Evolutionary conservation across 30 jellyfish, hydroid and myxozoan species (phyloP), one percentile per base, ranked within the genome.

Genomic region (Pelagia noctiluca): DNA sequence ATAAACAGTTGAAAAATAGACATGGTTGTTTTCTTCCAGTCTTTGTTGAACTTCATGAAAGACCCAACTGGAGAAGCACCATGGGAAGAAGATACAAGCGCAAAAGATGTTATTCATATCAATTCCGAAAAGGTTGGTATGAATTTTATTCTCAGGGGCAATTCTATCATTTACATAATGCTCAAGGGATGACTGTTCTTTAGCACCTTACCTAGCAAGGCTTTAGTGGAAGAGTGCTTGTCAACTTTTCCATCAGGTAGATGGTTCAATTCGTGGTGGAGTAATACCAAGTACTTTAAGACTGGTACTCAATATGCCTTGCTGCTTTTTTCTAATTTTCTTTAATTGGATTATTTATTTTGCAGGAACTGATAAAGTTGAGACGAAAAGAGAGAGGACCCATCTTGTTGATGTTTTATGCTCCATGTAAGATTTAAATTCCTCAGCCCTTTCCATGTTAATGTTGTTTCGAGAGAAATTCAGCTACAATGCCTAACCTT

Each of bases 31-130:
- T 49, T 13, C 4, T 47, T 67, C 48, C 61, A 94, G 99, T 94
- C 99, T 8, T 28, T 94, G 95, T 60, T 80, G 28, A 79, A 67
- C 52, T 94, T 94, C 68, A 88, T 94, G 96, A 78, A 86, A 76
- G 96, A 94, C 63, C 99, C 99, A 57, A 83, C 99, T 78, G 99
- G 99, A 35, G 99, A 94, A 78, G 92, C 91, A 8, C 99, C 99
- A 35, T 94, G 99, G 99, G 99, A 94, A 30, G 99, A 94, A 64
- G 99, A 94, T 74, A 74, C 96, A 34, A 73, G 93, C 63, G 94
- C 99, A 19, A 88, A 88, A 46, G 89, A 89, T 88, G 97, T 94
- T 57, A 96, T 94, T 23, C 99, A 94, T 50, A 50, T 94, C 25
- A 68, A 63, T 48, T 63, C 91, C 24, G 96, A 88, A 57, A 81